Evolutionary conservation across 2,113 vertebrate genomes (phyloP).

Genomic region (Chamaetylas fuelleborni): DNA sequence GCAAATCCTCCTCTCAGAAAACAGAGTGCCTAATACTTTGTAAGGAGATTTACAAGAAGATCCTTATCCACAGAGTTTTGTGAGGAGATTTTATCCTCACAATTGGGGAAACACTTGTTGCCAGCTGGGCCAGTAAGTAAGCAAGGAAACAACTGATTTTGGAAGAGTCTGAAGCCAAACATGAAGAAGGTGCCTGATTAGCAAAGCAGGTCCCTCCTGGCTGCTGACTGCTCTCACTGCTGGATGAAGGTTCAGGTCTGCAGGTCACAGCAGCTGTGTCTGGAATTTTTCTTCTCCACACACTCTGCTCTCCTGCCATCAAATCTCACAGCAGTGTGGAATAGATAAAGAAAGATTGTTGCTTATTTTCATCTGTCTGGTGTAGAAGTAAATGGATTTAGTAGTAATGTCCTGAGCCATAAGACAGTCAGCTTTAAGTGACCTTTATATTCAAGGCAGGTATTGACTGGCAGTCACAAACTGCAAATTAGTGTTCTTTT

Average conservation of each 20-base stretch:
- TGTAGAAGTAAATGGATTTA: not conserved
- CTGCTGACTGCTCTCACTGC: rapidly evolving
- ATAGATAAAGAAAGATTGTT: not conserved
- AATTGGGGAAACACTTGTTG: not conserved
- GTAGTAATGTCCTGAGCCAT: not conserved
- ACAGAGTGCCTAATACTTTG: not conserved
- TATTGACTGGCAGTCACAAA: not conserved
- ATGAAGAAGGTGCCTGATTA: not conserved
- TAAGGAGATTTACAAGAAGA: not conserved
- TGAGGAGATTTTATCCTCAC: not conserved
- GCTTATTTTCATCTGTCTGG: not conserved
- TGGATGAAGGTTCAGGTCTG: not conserved
- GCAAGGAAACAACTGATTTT: not conserved
- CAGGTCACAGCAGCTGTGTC: not conserved
- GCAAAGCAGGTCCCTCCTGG: rapidly evolving
- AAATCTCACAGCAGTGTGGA: not conserved
- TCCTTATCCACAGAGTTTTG: not conserved
- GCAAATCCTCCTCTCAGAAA: not conserved
- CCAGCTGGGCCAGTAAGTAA: not conserved
- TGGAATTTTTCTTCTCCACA: not conserved
- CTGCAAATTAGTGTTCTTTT: not conserved
- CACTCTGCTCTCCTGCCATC: not conserved
- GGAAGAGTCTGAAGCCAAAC: not conserved
- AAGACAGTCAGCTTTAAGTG: not conserved
- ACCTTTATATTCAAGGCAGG: not conserved